These are phyloP conservation scores for Mungos mungo DNA, from an alignment of 2,113 vertebrate genomes.

Conservation along the genomic window DNA sequence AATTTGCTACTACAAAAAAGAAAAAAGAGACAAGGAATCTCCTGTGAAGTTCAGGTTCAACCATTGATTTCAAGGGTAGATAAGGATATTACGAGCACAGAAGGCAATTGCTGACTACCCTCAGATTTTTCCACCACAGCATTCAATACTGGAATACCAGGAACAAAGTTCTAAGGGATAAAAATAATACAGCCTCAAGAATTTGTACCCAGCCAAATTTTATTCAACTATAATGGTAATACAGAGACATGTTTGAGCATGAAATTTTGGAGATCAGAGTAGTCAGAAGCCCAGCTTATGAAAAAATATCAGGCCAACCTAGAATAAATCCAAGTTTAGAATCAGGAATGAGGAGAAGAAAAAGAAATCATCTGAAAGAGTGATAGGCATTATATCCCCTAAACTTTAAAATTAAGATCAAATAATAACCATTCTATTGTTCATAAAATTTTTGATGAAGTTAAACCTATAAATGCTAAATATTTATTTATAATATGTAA, in stretches of 20 bases:
- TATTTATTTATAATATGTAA: background rate
- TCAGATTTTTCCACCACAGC: background rate
- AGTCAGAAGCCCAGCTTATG: background rate
- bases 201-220: background rate
- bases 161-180: background rate
- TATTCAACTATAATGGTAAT: background rate
- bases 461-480: background rate
- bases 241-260: background rate
- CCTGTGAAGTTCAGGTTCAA: background rate
- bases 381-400: background rate
- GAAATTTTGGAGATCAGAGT: background rate
- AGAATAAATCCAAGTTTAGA: constrained; percentile 6
- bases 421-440: background rate
- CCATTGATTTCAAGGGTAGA: background rate
- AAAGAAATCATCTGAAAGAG: background rate
- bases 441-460: background rate
- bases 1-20: too few species aligned
- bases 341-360: background rate
- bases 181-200: background rate
- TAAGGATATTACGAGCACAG: background rate
- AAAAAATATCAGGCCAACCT: background rate
- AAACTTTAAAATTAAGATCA: constrained; percentile 1
- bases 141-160: background rate
- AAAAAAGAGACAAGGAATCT: background rate
- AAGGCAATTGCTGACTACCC: background rate